These are phyloP conservation scores for Palaemon carinicauda DNA, from an alignment of 1,140 invertebrate genomes.

Conservation along the genomic window DNA sequence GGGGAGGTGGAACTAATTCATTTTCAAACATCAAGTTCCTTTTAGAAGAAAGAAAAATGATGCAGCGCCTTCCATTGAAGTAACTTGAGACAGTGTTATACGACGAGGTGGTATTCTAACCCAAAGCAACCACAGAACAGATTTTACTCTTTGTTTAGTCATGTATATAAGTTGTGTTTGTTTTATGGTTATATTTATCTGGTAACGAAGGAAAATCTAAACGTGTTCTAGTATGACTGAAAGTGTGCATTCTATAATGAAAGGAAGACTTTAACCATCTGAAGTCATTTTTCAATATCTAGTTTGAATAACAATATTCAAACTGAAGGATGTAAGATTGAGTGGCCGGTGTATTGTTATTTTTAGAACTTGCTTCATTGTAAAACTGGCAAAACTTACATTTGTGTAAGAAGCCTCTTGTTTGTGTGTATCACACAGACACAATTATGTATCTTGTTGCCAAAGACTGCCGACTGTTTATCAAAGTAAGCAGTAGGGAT, in stretches of 20 bases:
- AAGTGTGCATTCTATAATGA: neutral
- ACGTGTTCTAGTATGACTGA: constrained; percentile 25
- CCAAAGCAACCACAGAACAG: constrained; percentile 45
- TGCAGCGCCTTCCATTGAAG: too few species aligned
- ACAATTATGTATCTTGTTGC: constrained; percentile 42
- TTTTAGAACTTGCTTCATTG: neutral
- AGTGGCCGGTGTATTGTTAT: neutral
- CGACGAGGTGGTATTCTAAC: neutral
- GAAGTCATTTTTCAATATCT: neutral
- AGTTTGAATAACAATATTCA: neutral
- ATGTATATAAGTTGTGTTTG: constrained; percentile 52
- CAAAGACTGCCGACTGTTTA: constrained; percentile 49
- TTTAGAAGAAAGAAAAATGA: too few species aligned
- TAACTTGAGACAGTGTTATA: too few species aligned
- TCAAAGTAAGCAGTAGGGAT: constrained; percentile 29
- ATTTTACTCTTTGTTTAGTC: constrained; percentile 42
- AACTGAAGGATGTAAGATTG: constrained; percentile 9
- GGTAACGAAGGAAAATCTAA: constrained; percentile 7
- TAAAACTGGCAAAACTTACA: neutral
- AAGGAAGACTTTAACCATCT: neutral
- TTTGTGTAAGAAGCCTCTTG: neutral
- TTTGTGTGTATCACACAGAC: neutral
- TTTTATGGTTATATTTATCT: constrained; percentile 46
- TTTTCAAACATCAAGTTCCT: neutral
- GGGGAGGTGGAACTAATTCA: neutral